Percentiles rank a stretch among this genome's conserved stretches.
These are phyloP conservation scores for Lepidurus couesii DNA, from an alignment of 1,140 invertebrate genomes.

Conservation along the genomic window DNA sequence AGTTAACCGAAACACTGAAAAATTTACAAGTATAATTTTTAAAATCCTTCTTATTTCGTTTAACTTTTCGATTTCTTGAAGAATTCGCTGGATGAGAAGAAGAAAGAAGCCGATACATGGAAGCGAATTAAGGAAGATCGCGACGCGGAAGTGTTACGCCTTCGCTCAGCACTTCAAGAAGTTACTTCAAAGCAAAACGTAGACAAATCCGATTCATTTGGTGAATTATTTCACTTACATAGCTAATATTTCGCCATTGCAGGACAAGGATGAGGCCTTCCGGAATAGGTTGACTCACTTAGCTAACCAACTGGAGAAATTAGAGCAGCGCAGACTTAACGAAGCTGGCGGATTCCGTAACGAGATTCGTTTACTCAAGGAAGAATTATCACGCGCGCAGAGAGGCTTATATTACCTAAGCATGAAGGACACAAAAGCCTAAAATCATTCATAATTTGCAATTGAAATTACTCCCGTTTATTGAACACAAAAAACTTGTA, in stretches of 20 bases:
- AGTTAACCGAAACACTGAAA: neutral
- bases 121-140: neutral
- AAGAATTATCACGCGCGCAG: slow-evolving; percentile 23
- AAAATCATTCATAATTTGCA: neutral
- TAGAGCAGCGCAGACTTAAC: slow-evolving; percentile 25
- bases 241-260: neutral
- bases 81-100: neutral
- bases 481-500: neutral
- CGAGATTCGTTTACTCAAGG: slow-evolving; percentile 23
- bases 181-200: neutral
- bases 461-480: slow-evolving; percentile 18
- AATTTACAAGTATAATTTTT: neutral
- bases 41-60: neutral
- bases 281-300: neutral
- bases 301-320: slow-evolving; percentile 6
- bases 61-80: neutral
- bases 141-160: neutral
- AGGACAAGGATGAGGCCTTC: neutral
- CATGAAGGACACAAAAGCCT: slow-evolving; percentile 12
- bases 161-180: neutral
- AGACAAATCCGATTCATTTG: neutral
- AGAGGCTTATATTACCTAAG: slow-evolving; percentile 26
- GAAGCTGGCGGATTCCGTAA: slow-evolving; percentile 25
- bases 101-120: neutral
- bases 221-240: neutral